Evolutionary conservation across 2,888 invertebrate genomes (phyloP).

Genomic region (Norana najaformis): DNA sequence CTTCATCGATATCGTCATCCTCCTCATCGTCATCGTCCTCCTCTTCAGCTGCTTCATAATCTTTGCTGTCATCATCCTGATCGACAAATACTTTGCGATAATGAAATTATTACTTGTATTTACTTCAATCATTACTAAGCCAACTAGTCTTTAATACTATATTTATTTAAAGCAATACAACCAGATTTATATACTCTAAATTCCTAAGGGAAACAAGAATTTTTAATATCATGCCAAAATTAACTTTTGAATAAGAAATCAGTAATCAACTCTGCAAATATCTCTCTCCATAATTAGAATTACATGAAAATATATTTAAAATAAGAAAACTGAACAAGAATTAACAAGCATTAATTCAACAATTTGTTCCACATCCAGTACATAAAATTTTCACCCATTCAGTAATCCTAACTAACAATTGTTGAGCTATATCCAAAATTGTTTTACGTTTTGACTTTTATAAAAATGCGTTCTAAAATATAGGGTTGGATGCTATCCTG

Average conservation of each 20-base stretch:
- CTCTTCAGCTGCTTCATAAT: conserved; percentile 70
- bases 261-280: background rate
- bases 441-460: too few species aligned
- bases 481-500: too few species aligned
- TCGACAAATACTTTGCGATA: conserved; percentile 69
- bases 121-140: background rate
- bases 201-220: background rate
- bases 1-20: background rate
- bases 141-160: background rate
- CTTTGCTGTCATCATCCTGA: conserved; percentile 56
- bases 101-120: conserved; percentile 40
- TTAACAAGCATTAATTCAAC: too few species aligned
- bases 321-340: too few species aligned
- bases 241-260: background rate
- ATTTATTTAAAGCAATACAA: background rate
- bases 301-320: background rate
- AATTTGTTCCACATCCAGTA: too few species aligned
- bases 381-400: too few species aligned
- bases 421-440: too few species aligned
- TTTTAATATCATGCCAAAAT: background rate
- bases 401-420: too few species aligned
- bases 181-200: background rate
- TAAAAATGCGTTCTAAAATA: too few species aligned
- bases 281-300: background rate
- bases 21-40: conserved; percentile 66